Percentiles rank a stretch among this genome's conserved stretches.
These are phyloP conservation scores for Hirudo medicinalis DNA, from an alignment of 1,140 invertebrate species.

Conservation along the genomic window DNA sequence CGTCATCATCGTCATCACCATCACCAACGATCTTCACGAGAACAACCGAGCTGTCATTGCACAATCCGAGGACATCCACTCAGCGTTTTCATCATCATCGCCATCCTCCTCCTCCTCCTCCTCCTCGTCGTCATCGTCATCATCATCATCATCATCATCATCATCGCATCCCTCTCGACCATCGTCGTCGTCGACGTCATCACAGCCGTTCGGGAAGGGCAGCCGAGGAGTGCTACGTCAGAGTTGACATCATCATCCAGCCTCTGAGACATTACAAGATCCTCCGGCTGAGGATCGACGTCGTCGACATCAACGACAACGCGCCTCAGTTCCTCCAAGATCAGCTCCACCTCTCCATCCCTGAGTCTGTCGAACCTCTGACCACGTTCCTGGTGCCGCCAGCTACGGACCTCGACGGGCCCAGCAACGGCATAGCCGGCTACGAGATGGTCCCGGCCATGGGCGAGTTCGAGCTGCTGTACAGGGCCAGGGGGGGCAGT, in stretches of 20 bases:
- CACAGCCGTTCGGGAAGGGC: too few species aligned
- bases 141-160: too few species aligned
- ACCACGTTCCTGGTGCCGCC: slow-evolving; percentile 27
- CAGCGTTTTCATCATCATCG: too few species aligned
- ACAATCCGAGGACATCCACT: too few species aligned
- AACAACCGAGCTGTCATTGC: too few species aligned
- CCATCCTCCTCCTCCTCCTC: too few species aligned
- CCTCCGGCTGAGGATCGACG: slow-evolving; percentile 1
- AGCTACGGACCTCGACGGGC: slow-evolving; percentile 31
- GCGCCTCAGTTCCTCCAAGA: slow-evolving; percentile 11
- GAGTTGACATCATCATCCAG: background rate
- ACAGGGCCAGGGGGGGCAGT: background rate
- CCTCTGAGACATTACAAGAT: slow-evolving; percentile 1
- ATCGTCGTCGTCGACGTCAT: too few species aligned
- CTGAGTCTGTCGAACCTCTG: slow-evolving; percentile 27
- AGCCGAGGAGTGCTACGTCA: background rate
- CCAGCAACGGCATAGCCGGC: background rate
- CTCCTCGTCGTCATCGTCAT: too few species aligned
- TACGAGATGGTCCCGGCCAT: slow-evolving; percentile 4
- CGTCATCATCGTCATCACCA: background rate
- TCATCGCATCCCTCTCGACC: too few species aligned
- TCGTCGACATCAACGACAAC: slow-evolving; percentile 19
- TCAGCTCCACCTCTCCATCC: slow-evolving; percentile 19
- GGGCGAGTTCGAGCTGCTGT: slow-evolving; percentile 1
- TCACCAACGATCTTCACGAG: background rate